phyloP scores from a whole-genome alignment of 2,113 vertebrate genomes.

The Anseranas semipalmata region DNA sequence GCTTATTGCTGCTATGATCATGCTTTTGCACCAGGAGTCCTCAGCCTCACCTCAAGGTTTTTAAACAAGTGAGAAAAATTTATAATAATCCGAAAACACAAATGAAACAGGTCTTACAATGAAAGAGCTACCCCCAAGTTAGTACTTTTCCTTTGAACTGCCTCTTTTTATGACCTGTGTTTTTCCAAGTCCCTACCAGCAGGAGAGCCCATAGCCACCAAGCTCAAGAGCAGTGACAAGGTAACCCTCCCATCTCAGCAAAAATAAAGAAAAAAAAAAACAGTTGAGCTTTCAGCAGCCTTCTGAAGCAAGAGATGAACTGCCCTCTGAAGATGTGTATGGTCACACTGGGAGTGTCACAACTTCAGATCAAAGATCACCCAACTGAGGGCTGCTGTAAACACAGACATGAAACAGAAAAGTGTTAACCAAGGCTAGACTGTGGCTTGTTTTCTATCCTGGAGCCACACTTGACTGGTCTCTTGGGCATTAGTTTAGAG shows the following conservation, averaged over 20 bases:
- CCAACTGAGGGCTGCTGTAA: not conserved
- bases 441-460: constrained; percentile 13
- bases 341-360: not conserved
- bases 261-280: not conserved
- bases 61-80: fast-evolving
- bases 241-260: not conserved
- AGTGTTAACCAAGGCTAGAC: constrained; percentile 42
- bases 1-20: fast-evolving
- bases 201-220: not conserved
- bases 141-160: not conserved
- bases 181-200: not conserved
- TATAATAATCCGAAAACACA: not conserved
- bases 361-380: constrained; percentile 5
- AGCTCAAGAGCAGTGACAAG: not conserved
- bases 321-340: not conserved
- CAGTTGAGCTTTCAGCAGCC: not conserved
- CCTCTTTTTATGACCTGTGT: not conserved
- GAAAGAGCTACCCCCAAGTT: not conserved
- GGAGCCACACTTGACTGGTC: not conserved
- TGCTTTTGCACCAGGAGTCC: not conserved
- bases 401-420: not conserved
- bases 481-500: not conserved
- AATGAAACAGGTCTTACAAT: not conserved
- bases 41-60: not conserved
- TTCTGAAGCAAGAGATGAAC: not conserved